Evolutionary conservation across 92 coral and sea anemone species (phyloP).

Genomic region (Isaurus tuberculatus): DNA sequence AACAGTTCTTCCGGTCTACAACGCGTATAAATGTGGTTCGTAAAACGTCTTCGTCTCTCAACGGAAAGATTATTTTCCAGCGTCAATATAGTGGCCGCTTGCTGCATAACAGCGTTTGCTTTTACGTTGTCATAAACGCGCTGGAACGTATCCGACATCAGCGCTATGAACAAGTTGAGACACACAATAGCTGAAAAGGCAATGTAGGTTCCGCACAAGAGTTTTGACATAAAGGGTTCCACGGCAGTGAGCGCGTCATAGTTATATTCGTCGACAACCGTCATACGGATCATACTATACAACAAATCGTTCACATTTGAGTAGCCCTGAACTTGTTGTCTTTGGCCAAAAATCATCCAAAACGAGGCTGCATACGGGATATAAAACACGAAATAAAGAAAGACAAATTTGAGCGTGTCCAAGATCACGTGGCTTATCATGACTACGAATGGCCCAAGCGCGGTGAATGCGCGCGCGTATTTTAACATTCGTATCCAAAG

Average conservation of each 20-base stretch:
- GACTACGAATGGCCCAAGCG: conserved; percentile 93
- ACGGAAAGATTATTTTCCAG: conserved; percentile 78
- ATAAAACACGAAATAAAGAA: conserved; percentile 85
- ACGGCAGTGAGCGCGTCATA: conserved; percentile 76
- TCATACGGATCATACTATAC: conserved; percentile 94
- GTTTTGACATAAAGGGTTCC: conserved; percentile 91
- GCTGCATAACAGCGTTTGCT: conserved; percentile 98
- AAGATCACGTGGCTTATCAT: conserved; percentile 90
- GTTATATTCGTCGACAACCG: conserved; percentile 95
- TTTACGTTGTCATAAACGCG: conserved; percentile 96
- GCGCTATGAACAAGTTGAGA: conserved; percentile 90
- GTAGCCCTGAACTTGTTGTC: conserved; percentile 78
- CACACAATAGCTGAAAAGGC: conserved; percentile 90
- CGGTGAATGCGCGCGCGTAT: conserved; percentile 91
- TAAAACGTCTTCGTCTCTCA: conserved; percentile 68
- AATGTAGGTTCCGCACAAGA: conserved; percentile 97
- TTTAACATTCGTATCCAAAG: conserved; percentile 91
- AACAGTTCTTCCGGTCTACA: conserved; percentile 91
- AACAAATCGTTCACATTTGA: conserved; percentile 75
- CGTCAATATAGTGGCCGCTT: conserved; percentile 81
- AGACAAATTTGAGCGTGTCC: conserved; percentile 86
- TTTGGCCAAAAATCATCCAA: conserved; percentile 91
- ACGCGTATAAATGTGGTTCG: conserved; percentile 79
- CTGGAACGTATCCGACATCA: conserved; percentile 97
- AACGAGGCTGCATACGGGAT: conserved; percentile 98